Evolutionary conservation across 2,888 invertebrate species (phyloP).

Genomic region (Petrolisthes cinctipes): DNA sequence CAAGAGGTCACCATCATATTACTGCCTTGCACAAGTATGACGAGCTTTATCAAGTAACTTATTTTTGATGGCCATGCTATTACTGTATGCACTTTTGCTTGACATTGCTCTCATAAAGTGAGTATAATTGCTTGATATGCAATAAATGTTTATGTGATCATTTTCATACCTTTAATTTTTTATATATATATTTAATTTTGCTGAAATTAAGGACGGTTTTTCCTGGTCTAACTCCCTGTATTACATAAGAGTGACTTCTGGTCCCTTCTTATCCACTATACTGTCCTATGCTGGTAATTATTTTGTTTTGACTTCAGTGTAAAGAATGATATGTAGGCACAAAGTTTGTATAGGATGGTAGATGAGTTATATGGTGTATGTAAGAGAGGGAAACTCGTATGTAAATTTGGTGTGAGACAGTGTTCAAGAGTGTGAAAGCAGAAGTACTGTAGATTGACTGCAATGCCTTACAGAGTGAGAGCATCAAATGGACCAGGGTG

Average conservation of each 20-base stretch:
- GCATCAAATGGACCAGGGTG: too few species aligned
- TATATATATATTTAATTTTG: not conserved
- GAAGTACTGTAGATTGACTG: too few species aligned
- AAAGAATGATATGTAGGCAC: slow-evolving; percentile 4
- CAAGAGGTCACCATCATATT: slow-evolving; percentile 34
- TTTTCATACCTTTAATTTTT: slow-evolving; percentile 31
- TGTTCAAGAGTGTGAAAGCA: too few species aligned
- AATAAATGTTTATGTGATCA: slow-evolving; percentile 60
- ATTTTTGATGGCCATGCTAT: slow-evolving; percentile 59
- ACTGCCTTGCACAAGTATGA: slow-evolving; percentile 37
- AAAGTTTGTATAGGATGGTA: too few species aligned
- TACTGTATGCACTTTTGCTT: slow-evolving; percentile 48
- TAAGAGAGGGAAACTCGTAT: too few species aligned
- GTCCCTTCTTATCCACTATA: slow-evolving; percentile 9
- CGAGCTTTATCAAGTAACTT: slow-evolving; percentile 51
- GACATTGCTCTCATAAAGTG: slow-evolving; percentile 53
- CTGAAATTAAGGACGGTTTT: not conserved
- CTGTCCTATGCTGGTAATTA: not conserved
- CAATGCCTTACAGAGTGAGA: too few species aligned
- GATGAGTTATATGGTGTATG: too few species aligned
- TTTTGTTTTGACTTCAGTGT: not conserved
- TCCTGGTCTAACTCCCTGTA: slow-evolving; percentile 31
- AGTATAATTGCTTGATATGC: slow-evolving; percentile 51
- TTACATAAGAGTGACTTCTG: not conserved
- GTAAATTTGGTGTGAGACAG: too few species aligned